Evolutionary conservation across 92 coral and sea anemone genomes (phyloP).

Genomic region (Heteractis magnifica): DNA sequence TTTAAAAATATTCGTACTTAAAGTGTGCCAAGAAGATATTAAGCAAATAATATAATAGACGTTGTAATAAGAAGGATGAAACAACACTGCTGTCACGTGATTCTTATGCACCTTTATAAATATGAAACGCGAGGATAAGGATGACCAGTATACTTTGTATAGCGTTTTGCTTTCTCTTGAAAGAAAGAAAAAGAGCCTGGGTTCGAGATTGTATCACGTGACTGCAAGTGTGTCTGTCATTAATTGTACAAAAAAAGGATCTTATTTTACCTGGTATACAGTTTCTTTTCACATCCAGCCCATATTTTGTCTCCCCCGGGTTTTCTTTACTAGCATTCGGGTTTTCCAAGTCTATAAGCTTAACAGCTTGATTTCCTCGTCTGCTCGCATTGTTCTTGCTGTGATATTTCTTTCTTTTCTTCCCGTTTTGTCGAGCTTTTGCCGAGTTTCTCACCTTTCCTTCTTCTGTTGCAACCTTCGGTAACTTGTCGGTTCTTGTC

Average conservation of each 20-base stretch:
- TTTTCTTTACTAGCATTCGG: neutral
- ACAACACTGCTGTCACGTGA: too few species aligned
- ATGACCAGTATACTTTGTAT: too few species aligned
- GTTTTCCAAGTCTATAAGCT: neutral
- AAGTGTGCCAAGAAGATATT: too few species aligned
- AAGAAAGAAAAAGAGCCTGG: too few species aligned
- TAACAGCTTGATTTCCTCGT: neutral
- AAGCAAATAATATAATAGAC: too few species aligned
- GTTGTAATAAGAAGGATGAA: too few species aligned
- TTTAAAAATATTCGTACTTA: too few species aligned
- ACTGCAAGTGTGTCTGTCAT: neutral
- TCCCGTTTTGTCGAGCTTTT: neutral
- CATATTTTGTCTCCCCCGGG: slow-evolving; percentile 25
- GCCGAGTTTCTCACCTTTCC: neutral
- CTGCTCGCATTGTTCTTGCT: neutral
- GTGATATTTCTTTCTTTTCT: neutral
- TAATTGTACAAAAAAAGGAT: neutral
- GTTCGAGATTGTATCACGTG: neutral
- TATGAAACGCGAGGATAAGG: too few species aligned
- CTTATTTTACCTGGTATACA: slow-evolving; percentile 24
- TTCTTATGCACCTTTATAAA: too few species aligned
- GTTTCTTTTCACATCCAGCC: slow-evolving; percentile 35
- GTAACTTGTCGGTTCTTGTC: neutral
- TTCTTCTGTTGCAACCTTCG: neutral
- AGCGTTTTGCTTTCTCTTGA: too few species aligned